Percentiles rank a stretch among this genome's conserved stretches.
phyloP scores from a whole-genome alignment of 2,113 vertebrate genomes.

The Hystrix cristata region DNA sequence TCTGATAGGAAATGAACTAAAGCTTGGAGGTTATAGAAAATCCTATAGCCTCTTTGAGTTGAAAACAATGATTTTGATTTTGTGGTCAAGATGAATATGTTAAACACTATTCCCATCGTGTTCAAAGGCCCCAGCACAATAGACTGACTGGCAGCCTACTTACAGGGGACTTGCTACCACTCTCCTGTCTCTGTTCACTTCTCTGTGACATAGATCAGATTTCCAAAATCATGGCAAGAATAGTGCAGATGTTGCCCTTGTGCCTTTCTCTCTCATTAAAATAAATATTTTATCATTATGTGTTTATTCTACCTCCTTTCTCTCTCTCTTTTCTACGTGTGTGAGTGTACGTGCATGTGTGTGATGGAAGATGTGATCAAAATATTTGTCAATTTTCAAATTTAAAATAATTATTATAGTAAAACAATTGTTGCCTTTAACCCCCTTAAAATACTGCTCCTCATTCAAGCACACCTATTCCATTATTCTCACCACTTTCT shows the following conservation, averaged over 20 bases:
- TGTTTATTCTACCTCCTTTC: neutral
- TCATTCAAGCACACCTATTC: accelerated
- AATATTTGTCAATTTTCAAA: neutral
- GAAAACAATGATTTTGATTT: slow-evolving; percentile 29
- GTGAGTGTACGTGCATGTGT: neutral
- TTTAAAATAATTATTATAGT: neutral
- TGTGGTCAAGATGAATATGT: neutral
- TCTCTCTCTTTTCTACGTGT: neutral
- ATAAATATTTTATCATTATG: neutral
- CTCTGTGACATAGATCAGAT: neutral
- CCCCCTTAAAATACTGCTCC: neutral
- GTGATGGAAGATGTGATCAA: neutral
- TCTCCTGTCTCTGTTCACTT: neutral
- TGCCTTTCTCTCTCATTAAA: neutral
- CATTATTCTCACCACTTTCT: neutral
- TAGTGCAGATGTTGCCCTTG: neutral
- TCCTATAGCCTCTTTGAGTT: neutral
- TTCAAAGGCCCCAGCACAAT: neutral
- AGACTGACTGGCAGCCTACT: neutral
- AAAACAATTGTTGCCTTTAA: neutral
- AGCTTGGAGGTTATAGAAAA: neutral
- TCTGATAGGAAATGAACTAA: neutral
- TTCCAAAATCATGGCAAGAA: neutral
- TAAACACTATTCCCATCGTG: slow-evolving; percentile 37
- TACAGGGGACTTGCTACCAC: neutral